Conservation (phyloP, 2,113 vertebrate species). For the Tenrec ecaudatus region DNA sequence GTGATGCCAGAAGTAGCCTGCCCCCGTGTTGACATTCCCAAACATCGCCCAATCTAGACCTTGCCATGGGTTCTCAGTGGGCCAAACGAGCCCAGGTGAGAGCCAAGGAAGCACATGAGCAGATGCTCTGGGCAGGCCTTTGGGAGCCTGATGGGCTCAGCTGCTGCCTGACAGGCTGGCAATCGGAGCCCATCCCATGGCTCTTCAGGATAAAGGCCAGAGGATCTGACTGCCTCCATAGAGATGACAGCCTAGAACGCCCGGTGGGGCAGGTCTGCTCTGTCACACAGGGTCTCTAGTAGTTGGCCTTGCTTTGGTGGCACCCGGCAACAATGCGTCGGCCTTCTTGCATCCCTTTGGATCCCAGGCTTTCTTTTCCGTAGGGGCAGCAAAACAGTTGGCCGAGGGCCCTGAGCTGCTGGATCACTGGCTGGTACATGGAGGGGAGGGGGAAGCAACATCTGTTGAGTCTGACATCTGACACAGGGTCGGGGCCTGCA, state of each 20-base stretch:
- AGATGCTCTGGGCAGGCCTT: rapidly evolving
- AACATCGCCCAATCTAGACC: not conserved
- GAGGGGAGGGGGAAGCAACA: not conserved
- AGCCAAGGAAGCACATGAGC: rapidly evolving
- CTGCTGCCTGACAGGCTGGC: not conserved
- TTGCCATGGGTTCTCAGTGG: no score
- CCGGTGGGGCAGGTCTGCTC: not conserved
- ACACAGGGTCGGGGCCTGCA: not conserved
- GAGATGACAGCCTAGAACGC: not conserved
- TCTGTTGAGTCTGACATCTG: not conserved
- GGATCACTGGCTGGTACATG: not conserved
- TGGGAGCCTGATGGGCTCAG: not conserved
- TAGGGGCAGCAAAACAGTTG: not conserved
- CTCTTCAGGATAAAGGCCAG: not conserved
- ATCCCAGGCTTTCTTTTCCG: not conserved
- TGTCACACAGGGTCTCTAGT: not conserved
- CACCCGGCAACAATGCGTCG: not conserved
- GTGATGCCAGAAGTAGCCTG: not conserved
- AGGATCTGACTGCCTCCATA: not conserved
- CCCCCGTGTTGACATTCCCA: not conserved
- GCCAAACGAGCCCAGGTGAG: not conserved
- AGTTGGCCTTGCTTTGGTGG: not conserved
- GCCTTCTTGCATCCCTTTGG: not conserved
- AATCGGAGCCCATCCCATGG: not conserved
- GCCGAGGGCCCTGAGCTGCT: not conserved